Conservation (phyloP, 2,797 vertebrate genomes). For the Enteromius anoplus region DNA sequence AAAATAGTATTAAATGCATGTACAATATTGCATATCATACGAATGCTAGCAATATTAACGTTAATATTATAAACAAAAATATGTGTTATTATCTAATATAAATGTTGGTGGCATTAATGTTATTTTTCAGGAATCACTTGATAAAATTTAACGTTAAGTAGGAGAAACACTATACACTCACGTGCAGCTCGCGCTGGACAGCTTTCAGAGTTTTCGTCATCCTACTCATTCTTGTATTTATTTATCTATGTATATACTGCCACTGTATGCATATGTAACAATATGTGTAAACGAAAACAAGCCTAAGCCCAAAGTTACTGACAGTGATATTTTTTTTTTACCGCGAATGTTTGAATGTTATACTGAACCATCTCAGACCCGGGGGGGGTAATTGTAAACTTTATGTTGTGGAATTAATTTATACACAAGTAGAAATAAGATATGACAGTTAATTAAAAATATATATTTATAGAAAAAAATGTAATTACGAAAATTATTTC, state of each 20-base stretch:
- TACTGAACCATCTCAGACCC: neutral
- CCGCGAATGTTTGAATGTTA: constrained; percentile 31
- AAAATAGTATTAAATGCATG: neutral
- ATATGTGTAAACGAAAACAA: neutral
- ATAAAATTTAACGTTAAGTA: too few relatives aligned
- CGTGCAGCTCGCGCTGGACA: constrained; percentile 45
- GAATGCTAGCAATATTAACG: neutral
- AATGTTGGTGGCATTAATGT: neutral
- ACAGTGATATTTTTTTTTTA: neutral
- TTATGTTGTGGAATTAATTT: neutral
- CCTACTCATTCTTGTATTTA: constrained; percentile 41
- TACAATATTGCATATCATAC: neutral
- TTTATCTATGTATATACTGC: neutral
- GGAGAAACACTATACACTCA: constrained; percentile 8
- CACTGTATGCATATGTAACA: neutral
- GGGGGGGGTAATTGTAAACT: neutral
- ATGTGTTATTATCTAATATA: neutral
- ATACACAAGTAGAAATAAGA: rapidly evolving
- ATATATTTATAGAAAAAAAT: too few relatives aligned
- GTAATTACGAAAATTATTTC: rapidly evolving
- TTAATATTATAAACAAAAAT: neutral
- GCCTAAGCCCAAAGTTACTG: neutral
- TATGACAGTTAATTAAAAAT: neutral
- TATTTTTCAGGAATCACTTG: neutral
- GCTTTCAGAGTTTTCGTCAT: constrained; percentile 38